Base-by-base conservation (phyloP, 2,113 vertebrate species). In the Sisor rabdophorus region DNA sequence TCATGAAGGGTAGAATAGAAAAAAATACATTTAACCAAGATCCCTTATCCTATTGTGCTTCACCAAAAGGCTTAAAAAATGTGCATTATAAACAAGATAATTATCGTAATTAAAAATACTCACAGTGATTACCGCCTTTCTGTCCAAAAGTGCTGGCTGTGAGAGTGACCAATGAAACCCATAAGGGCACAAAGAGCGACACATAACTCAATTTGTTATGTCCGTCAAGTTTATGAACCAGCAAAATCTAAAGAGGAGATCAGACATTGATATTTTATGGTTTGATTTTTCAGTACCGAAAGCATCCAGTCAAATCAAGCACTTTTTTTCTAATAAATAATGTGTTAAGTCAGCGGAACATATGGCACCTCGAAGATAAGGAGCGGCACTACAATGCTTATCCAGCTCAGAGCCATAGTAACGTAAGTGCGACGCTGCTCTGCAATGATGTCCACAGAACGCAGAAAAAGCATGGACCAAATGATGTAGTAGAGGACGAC, bases 401-500 rank as follows among this genome's bases (percentile, higher is more conserved):
- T 97, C 96, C 96, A 98, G 87, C 96, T 98, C 87, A 98, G 91
- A 0, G 97, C 97, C 97, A 98, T 98, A 3, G 95, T 98, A 80
- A 99, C 96, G 81, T 98, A 97, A 0, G 95, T 98, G 54, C 96
- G 92, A 30, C 96, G 92, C 26, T 99, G 97, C 84, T 99, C 96
- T 0, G 97, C 96, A 0, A 99, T 97, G 84, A 99, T 96, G 40
- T 99, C 97, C 85, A 98, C 95, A 48, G 97, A 98, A 50, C 96
- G 94, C 9, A 98, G 87, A 91, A 99, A 99, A 1, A 99, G 89
- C 73, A 98, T 95, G 0, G 97, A 99, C 96, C 97, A 98, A 52
- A 99, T 96, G 0, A 98, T 98, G 86, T 99, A 99, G 82, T 99
- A 99, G 4, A 99, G 94, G 40, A 99, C 97, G 0, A 99, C 96